Percentiles rank a stretch among this genome's conserved stretches.
Evolutionary conservation across 35 echinoderm and acorn worm genomes (phyloP).

Genomic region (Nesometra sesokonis): DNA sequence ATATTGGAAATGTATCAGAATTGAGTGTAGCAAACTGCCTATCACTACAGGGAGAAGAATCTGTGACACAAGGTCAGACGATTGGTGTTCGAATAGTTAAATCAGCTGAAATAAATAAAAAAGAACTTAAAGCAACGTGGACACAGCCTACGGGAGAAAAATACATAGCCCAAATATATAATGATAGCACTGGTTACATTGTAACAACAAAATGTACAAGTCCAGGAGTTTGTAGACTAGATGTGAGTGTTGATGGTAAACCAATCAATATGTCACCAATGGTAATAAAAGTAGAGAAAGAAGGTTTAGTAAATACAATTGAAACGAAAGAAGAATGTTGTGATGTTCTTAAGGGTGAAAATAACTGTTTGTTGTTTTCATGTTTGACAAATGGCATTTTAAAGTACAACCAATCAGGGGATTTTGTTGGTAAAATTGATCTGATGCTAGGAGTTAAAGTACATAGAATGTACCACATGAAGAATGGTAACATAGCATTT

Average conservation of each 20-base stretch:
- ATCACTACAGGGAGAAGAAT: not conserved
- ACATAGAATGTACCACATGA: not conserved
- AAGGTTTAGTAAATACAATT: not conserved
- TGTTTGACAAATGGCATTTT: not conserved
- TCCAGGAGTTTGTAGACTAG: not conserved
- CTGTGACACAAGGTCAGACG: not conserved
- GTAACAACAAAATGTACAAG: not conserved
- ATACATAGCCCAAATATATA: not conserved
- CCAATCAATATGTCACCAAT: not conserved
- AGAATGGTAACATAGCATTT: not conserved
- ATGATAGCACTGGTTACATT: not conserved
- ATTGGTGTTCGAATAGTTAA: not conserved
- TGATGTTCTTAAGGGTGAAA: not conserved
- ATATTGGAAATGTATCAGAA: not conserved
- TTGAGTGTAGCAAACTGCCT: not conserved
- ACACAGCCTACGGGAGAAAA: not conserved
- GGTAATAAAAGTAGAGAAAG: not conserved
- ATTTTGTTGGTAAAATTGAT: not conserved
- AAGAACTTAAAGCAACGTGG: not conserved
- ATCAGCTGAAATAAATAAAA: not conserved
- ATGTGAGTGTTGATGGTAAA: not conserved
- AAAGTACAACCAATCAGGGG: not conserved
- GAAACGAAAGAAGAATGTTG: not conserved
- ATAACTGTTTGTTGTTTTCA: not conserved
- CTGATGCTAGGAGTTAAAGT: not conserved